These are phyloP conservation scores for Malurus leucopterus DNA, from an alignment of 2,797 vertebrate species.

Conservation along the genomic window DNA sequence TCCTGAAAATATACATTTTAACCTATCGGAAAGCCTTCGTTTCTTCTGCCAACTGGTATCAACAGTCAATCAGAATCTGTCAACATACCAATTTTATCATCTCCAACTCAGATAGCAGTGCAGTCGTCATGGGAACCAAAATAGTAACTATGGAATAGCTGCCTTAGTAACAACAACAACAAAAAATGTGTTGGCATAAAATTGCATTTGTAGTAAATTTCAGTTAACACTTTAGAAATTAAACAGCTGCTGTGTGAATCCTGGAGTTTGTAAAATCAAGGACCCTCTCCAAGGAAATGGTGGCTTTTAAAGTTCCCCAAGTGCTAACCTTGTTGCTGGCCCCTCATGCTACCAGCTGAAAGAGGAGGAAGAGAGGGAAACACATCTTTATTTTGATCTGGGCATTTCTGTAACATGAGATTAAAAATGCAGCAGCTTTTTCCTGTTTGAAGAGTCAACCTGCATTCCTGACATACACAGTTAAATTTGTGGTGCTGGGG, in stretches of 20 bases:
- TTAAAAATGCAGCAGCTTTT: conserved; percentile 7
- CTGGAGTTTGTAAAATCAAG: conserved; percentile 25
- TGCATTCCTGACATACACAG: neutral
- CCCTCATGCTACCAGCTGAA: neutral
- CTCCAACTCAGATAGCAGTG: conserved; percentile 38
- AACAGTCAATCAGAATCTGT: conserved; percentile 69
- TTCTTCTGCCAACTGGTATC: conserved; percentile 56
- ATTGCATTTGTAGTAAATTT: conserved; percentile 59
- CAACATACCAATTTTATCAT: conserved; percentile 64
- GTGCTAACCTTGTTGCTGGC: neutral
- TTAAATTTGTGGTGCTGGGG: neutral
- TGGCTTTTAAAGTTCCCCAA: neutral
- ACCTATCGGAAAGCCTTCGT: conserved; percentile 17
- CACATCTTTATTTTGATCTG: neutral
- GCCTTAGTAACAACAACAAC: conserved; percentile 58
- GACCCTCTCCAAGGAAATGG: neutral
- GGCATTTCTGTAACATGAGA: neutral
- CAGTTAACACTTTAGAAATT: conserved; percentile 51
- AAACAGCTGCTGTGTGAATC: conserved; percentile 15
- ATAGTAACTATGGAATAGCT: conserved; percentile 56
- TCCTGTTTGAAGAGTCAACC: neutral
- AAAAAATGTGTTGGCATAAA: conserved; percentile 47
- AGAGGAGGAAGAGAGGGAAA: neutral
- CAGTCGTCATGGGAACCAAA: conserved; percentile 67
- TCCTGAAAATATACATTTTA: conserved; percentile 53